Conservation (phyloP, 1,140 invertebrate species). For the Geopemphigus sp. region DNA sequence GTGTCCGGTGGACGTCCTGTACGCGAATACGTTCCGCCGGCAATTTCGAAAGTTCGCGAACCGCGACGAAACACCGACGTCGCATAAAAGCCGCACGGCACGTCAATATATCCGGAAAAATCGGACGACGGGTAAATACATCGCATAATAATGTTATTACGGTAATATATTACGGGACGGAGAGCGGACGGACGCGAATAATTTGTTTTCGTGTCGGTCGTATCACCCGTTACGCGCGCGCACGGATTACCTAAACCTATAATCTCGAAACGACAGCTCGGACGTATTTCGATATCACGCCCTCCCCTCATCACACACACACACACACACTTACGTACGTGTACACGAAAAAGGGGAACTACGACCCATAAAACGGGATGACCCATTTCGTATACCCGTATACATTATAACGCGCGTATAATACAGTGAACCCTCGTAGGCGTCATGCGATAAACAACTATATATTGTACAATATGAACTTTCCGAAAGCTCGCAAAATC, state of each 20-base stretch:
- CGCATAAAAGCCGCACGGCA: neutral
- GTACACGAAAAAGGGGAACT: neutral
- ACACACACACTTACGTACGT: no score
- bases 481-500: no score
- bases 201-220: neutral
- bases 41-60: neutral
- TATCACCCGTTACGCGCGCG: slow-evolving; percentile 1
- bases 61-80: neutral
- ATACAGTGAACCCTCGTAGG: no score
- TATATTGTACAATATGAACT: no score
- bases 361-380: neutral
- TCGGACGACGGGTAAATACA: slow-evolving; percentile 1
- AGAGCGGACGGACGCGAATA: neutral
- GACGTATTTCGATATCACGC: neutral
- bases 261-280: neutral
- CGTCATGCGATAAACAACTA: no score
- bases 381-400: neutral
- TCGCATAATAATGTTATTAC: neutral
- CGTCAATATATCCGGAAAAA: slow-evolving; percentile 5
- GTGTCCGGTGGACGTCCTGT: no score
- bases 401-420: no score
- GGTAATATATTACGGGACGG: no score
- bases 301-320: no score
- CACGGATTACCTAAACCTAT: neutral
- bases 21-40: no score